These are phyloP conservation scores for Drosophila melanocephala DNA, from an alignment of 2,888 invertebrate species.

Conservation along the genomic window DNA sequence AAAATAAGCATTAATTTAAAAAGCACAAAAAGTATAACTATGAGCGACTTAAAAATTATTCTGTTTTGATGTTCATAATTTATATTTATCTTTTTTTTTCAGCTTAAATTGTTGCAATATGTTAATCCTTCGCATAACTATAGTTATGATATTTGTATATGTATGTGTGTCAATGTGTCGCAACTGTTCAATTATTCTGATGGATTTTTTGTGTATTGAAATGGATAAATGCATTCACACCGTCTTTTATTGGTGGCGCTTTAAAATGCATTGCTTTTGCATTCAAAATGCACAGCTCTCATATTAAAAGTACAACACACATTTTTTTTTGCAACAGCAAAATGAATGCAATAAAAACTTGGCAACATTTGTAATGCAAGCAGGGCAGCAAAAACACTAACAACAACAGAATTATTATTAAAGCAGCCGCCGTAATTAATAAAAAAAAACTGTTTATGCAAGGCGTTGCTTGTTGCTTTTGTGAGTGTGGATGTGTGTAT, in stretches of 20 bases:
- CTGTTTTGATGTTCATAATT: not conserved
- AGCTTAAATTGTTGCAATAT: conserved; percentile 24
- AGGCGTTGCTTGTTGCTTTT: conserved; percentile 8
- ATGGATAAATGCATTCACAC: conserved; percentile 26
- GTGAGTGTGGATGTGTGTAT: too few species aligned
- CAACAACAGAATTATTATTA: conserved; percentile 15
- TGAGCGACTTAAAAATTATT: not conserved
- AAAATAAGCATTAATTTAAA: not conserved
- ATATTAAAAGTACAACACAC: conserved; percentile 24
- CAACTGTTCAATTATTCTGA: conserved; percentile 24
- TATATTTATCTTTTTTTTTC: not conserved
- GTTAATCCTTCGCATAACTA: conserved; percentile 4
- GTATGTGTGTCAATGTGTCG: conserved; percentile 5
- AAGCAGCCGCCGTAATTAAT: conserved; percentile 60
- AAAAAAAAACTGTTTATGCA: conserved; percentile 55
- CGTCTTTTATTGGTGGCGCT: not conserved
- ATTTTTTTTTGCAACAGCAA: conserved; percentile 25
- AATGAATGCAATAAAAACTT: conserved; percentile 37
- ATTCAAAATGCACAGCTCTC: not conserved
- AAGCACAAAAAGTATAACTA: not conserved
- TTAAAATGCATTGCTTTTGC: conserved; percentile 9
- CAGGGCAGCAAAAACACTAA: conserved; percentile 5
- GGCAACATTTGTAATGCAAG: conserved; percentile 26
- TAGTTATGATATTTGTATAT: not conserved
- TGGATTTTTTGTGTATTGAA: conserved; percentile 23